Evolutionary conservation across 2,113 vertebrate species (phyloP).

Genomic region (Eidolon helvum): DNA sequence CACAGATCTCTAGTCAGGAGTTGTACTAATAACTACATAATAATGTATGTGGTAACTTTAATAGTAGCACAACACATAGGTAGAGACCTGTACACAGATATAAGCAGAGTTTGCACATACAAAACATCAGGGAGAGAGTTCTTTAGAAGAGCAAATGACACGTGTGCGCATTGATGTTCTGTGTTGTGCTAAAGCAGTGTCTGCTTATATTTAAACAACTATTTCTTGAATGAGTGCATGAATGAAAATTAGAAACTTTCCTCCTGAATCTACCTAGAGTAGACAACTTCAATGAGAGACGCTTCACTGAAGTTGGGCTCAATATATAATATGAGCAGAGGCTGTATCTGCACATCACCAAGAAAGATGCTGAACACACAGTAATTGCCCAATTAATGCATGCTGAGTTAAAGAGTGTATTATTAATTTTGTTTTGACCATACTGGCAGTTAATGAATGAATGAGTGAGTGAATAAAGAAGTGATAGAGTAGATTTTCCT

Average conservation of each 20-base stretch:
- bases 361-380: not conserved
- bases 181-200: not conserved
- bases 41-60: not conserved
- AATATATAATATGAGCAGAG: too few species aligned
- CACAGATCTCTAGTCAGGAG: not conserved
- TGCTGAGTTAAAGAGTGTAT: not conserved
- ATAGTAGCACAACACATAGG: not conserved
- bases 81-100: not conserved
- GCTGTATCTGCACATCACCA: not conserved
- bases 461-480: not conserved
- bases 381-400: not conserved
- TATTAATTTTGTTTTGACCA: not conserved
- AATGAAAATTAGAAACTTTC: not conserved
- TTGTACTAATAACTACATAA: not conserved
- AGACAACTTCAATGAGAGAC: not conserved
- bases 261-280: not conserved
- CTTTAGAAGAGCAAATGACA: not conserved
- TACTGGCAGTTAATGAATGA: not conserved
- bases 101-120: not conserved
- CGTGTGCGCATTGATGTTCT: not conserved
- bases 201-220: not conserved
- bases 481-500: not conserved
- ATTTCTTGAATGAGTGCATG: not conserved
- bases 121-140: not conserved
- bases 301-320: fast-evolving